phyloP scores from a whole-genome alignment of 2,113 vertebrate genomes.

The Oncorhynchus mykiss region DNA sequence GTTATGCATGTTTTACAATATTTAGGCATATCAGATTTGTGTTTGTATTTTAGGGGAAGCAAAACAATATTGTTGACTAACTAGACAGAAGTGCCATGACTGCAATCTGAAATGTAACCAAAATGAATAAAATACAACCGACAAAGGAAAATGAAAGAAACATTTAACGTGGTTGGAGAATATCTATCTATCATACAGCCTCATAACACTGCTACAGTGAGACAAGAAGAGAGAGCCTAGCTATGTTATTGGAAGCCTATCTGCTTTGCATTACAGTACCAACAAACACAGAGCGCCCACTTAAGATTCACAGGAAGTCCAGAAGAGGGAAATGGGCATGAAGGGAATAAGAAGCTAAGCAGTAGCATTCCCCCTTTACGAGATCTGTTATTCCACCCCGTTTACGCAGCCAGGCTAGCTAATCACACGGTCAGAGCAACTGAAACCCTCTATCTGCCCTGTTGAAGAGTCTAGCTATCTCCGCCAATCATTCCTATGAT shows the following conservation, averaged over 20 bases:
- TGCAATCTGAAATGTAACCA: no score
- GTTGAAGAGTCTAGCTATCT: constrained; percentile 48
- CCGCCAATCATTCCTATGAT: constrained; percentile 48
- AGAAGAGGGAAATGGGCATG: constrained; percentile 48
- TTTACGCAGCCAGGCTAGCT: constrained; percentile 41
- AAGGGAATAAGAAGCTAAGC: constrained; percentile 35
- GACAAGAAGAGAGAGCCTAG: constrained; percentile 1
- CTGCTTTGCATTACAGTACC: constrained; percentile 59
- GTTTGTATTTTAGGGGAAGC: no score
- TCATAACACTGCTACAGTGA: not conserved
- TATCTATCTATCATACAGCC: not conserved
- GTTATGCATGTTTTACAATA: no score
- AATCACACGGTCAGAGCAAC: constrained; percentile 63
- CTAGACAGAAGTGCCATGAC: no score
- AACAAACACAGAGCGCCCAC: constrained; percentile 45
- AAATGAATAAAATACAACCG: no score
- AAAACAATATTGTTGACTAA: no score
- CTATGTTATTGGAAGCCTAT: constrained; percentile 25
- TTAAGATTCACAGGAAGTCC: constrained; percentile 56
- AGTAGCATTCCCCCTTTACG: constrained; percentile 50
- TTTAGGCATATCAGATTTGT: no score
- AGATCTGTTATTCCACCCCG: constrained; percentile 61
- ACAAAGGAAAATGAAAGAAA: no score
- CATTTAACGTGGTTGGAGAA: no score
- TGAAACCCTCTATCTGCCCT: constrained; percentile 56